A percentile compares a stretch with the other conserved stretches of the same genome.
These are phyloP conservation scores for Serilophus lunatus DNA, from an alignment of 2,113 vertebrate species.

Conservation along the genomic window DNA sequence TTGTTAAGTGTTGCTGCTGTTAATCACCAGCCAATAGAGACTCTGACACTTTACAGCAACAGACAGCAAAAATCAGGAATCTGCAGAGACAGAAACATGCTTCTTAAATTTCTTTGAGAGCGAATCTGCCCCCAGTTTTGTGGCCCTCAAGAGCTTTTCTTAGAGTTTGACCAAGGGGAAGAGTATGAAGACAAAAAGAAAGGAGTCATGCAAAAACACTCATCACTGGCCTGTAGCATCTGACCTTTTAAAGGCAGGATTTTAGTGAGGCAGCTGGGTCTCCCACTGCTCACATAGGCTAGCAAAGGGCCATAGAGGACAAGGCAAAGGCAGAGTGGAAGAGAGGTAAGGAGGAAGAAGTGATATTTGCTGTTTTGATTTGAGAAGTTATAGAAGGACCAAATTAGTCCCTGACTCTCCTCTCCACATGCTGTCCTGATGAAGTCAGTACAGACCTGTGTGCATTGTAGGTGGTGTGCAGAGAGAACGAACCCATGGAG, in stretches of 20 bases:
- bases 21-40: background rate
- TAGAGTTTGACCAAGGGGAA: background rate
- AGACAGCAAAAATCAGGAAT: background rate
- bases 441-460: background rate
- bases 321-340: background rate
- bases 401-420: background rate
- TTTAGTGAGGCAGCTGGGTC: background rate
- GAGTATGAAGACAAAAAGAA: background rate
- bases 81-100: background rate
- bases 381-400: background rate
- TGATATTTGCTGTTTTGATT: background rate
- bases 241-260: background rate
- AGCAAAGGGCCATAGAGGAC: background rate
- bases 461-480: background rate
- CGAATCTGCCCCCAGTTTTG: background rate
- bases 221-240: rapidly evolving
- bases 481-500: background rate
- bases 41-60: background rate
- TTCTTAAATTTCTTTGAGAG: background rate
- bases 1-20: slow-evolving; percentile 6
- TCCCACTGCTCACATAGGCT: background rate
- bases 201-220: background rate
- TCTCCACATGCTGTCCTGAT: rapidly evolving
- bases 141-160: background rate
- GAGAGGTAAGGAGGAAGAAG: background rate